These are phyloP conservation scores for Daboia siamensis DNA, from an alignment of 2,113 vertebrate species.

Conservation along the genomic window DNA sequence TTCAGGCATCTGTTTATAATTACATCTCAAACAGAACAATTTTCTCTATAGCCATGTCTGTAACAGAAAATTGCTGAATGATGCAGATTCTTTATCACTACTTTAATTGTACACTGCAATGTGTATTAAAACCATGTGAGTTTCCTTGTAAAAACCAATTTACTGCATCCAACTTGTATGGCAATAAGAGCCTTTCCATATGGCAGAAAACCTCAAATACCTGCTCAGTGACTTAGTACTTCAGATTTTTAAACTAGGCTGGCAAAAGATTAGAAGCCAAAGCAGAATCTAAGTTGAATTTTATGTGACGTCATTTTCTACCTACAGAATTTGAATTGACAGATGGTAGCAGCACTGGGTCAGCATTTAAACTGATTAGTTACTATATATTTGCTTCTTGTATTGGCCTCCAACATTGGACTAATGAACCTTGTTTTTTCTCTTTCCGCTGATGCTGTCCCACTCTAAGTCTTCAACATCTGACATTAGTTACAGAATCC, in stretches of 20 bases:
- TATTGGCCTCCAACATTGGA: not conserved
- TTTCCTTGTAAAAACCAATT: slow-evolving; percentile 52
- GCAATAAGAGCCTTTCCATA: not conserved
- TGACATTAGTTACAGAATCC: too few species aligned
- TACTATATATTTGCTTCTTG: not conserved
- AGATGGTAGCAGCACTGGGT: not conserved
- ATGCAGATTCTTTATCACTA: slow-evolving; percentile 34
- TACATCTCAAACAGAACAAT: slow-evolving; percentile 47
- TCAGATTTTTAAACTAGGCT: not conserved
- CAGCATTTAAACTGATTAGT: not conserved
- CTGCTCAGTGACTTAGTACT: not conserved
- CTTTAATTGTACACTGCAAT: slow-evolving; percentile 48
- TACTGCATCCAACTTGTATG: slow-evolving; percentile 46
- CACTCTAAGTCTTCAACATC: not conserved
- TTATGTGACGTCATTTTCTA: not conserved
- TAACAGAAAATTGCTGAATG: slow-evolving; percentile 36
- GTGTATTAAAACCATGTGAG: slow-evolving; percentile 55
- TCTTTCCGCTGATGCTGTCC: not conserved
- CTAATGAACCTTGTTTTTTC: not conserved
- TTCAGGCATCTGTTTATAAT: slow-evolving; percentile 25
- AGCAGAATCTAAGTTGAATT: not conserved
- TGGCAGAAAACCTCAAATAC: not conserved
- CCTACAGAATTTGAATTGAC: not conserved
- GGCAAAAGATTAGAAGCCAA: not conserved
- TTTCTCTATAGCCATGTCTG: not conserved